Evolutionary conservation across 2,113 vertebrate species (phyloP), one percentile per base, ranked within the genome.

Genomic region (Gallinago undulata): DNA sequence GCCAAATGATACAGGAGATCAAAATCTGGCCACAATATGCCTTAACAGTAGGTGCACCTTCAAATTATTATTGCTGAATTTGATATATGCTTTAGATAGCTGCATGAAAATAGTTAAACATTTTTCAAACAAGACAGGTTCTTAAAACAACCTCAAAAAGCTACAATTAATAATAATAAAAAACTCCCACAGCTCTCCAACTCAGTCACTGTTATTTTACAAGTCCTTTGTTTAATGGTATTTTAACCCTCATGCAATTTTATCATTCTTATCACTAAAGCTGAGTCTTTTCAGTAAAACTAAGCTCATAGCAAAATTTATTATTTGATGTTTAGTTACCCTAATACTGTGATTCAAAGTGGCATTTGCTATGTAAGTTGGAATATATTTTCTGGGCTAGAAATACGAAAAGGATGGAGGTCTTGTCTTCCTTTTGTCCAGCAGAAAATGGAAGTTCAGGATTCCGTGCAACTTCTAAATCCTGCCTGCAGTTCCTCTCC

Each of bases 51-150:
- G 64, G 47, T 84, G 51, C 33, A 67, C 31, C 64, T 92, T 95
- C 87, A 90, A 87, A 64, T 91, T 87, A 77, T 79, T 89, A 75
- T 86, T 76, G 47, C 51, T 77, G 70, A 84, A 91, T 90, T 89
- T 94, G 92, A 96, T 90, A 28, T 63, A 76, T 67, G 41, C 19
- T 84, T 94, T 82, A 66, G 57, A 70, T 79, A 87, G 55, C 53
- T 74, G 41, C 73, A 74, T 89, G 91, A 90, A 96, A 88, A 93
- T 33, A 83, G 66, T 87, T 76, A 76, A 89, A 82, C 37, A 48
- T 94, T 93, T 94, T 93, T 91, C 89, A 91, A 60, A 39, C 25
- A 81, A 73, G 82, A 82, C 63, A 70, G 45, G 59, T 75, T 94
- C 78, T 85, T n/a, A 88, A 88, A 94, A 87, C 3, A 5, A 80